Percentiles rank a stretch among this genome's conserved stretches.
These are phyloP conservation scores for Austrolebias charrua DNA, from an alignment of 2,797 vertebrate genomes.

Conservation along the genomic window DNA sequence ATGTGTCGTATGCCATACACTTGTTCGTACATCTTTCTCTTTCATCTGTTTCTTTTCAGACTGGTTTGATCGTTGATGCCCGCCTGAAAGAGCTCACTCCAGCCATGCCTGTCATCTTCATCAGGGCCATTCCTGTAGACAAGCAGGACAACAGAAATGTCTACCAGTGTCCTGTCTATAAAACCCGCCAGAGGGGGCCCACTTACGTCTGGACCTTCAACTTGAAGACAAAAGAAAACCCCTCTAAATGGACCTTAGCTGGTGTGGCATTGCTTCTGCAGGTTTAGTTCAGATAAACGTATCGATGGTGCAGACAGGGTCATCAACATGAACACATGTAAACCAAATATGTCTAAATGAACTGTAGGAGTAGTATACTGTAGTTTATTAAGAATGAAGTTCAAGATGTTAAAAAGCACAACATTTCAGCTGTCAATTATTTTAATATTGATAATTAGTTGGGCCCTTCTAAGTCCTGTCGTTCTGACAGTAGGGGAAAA, in stretches of 20 bases:
- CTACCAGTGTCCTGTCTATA: conserved; percentile 92
- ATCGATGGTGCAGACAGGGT: conserved; percentile 20
- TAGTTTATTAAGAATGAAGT: no score
- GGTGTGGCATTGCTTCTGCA: conserved; percentile 92
- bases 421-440: no score
- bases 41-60: conserved; percentile 62
- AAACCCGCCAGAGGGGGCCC: conserved; percentile 88
- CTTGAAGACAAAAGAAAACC: conserved; percentile 89
- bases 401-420: no score
- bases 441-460: no score
- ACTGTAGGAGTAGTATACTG: no score
- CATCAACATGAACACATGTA: background rate
- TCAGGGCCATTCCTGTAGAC: conserved; percentile 86
- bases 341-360: conserved; percentile 1
- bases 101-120: conserved; percentile 88
- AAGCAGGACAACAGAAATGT: conserved; percentile 82
- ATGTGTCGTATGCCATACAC: no score
- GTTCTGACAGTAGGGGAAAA: no score
- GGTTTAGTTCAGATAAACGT: conserved; percentile 54
- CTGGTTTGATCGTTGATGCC: conserved; percentile 85
- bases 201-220: conserved; percentile 95
- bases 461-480: no score
- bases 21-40: conserved; percentile 24
- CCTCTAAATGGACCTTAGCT: conserved; percentile 92
- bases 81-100: conserved; percentile 90